phyloP scores from a whole-genome alignment of 2,888 invertebrate genomes.

The Chrysotoxum bicinctum region DNA sequence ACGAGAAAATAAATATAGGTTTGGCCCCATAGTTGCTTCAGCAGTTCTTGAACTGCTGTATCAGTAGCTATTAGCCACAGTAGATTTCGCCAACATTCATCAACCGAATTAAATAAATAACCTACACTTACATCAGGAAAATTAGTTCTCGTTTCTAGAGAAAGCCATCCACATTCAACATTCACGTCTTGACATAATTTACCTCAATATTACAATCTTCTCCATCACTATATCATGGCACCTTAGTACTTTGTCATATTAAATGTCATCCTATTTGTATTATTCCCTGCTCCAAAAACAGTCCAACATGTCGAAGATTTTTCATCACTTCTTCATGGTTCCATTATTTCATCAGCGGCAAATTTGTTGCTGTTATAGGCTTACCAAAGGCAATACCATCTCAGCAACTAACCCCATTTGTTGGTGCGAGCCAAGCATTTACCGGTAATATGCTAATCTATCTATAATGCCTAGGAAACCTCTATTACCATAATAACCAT shows the following conservation, averaged over 20 bases:
- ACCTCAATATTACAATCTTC: background rate
- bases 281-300: background rate
- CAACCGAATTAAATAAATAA: background rate
- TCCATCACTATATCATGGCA: constrained; percentile 12
- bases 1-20: too few relatives aligned
- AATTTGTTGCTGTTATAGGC: constrained; percentile 2
- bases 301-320: constrained; percentile 18
- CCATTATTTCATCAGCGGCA: constrained; percentile 34
- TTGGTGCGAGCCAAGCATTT: constrained; percentile 35
- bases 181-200: background rate
- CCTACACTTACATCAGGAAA: background rate
- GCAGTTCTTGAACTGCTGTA: too few relatives aligned
- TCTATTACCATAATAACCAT: constrained; percentile 64
- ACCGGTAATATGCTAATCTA: constrained; percentile 66
- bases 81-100: background rate
- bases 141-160: background rate
- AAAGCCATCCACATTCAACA: background rate
- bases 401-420: constrained; percentile 63
- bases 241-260: constrained; percentile 15
- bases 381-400: background rate
- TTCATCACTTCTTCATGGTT: constrained; percentile 35
- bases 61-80: too few relatives aligned
- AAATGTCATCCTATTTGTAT: constrained; percentile 15
- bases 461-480: constrained; percentile 43
- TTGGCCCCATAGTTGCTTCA: too few relatives aligned